A percentile compares a stretch with the other conserved stretches of the same genome.
Evolutionary conservation across 1,140 invertebrate species (phyloP).

Genomic region (Drosophila takahashii): DNA sequence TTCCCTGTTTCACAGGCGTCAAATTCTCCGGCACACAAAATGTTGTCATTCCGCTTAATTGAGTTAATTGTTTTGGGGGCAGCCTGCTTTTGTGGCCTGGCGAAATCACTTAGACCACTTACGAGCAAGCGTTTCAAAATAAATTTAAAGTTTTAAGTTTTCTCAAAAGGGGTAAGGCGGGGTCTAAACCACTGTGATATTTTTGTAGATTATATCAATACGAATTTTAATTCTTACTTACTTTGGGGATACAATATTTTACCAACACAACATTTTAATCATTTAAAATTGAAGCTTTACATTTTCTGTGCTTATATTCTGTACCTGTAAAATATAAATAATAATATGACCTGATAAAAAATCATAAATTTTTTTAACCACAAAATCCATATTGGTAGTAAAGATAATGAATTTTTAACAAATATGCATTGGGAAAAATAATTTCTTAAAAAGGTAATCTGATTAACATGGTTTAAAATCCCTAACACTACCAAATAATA

Average conservation of each 20-base stretch:
- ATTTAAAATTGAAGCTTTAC: too few species aligned
- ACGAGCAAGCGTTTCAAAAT: conserved; percentile 3
- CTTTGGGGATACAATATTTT: too few species aligned
- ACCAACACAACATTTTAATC: too few species aligned
- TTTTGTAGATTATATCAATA: too few species aligned
- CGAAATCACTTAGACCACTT: conserved; percentile 24
- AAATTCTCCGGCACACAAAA: conserved; percentile 43
- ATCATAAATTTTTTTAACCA: too few species aligned
- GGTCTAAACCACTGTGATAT: background rate
- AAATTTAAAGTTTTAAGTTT: conserved; percentile 14
- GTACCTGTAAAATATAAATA: too few species aligned
- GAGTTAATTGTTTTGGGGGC: conserved; percentile 39
- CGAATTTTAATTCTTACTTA: too few species aligned
- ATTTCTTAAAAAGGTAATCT: background rate
- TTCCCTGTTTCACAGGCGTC: conserved; percentile 20
- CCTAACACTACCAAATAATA: background rate
- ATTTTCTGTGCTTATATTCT: too few species aligned
- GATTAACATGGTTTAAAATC: background rate
- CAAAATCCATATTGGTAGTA: too few species aligned
- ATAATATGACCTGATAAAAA: too few species aligned
- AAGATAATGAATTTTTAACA: too few species aligned
- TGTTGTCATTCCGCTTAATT: conserved; percentile 21
- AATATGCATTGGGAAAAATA: too few species aligned
- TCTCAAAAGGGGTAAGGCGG: background rate
- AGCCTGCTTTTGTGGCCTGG: conserved; percentile 5